Percentiles rank a stretch among this genome's conserved stretches.
Evolutionary conservation across 2,888 invertebrate species (phyloP).

Genomic region (Empis stercorea): DNA sequence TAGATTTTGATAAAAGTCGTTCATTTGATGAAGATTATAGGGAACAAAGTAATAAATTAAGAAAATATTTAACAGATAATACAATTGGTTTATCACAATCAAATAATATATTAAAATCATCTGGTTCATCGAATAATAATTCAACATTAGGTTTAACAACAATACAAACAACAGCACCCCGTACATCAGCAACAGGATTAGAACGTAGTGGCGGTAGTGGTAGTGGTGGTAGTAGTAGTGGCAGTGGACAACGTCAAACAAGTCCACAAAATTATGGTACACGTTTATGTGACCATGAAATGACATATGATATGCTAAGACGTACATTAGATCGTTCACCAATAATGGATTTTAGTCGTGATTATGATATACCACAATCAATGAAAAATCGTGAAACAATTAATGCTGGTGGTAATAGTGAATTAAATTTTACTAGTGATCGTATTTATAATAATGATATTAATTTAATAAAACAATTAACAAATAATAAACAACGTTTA

Average conservation of each 20-base stretch:
- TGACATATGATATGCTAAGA: slow-evolving; percentile 33
- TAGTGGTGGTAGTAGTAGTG: slow-evolving; percentile 11
- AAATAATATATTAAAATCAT: too few relatives aligned
- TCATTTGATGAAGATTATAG: slow-evolving; percentile 35
- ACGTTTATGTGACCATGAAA: slow-evolving; percentile 33
- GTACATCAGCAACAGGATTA: slow-evolving; percentile 25
- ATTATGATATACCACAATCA: slow-evolving; percentile 26
- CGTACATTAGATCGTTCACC: slow-evolving; percentile 30
- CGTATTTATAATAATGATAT: slow-evolving; percentile 26
- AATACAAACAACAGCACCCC: slow-evolving; percentile 9
- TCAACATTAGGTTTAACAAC: too few relatives aligned
- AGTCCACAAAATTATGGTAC: slow-evolving; percentile 35
- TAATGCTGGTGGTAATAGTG: slow-evolving; percentile 30
- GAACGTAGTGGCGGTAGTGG: slow-evolving; percentile 8
- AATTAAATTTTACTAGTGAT: slow-evolving; percentile 31
- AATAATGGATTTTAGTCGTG: slow-evolving; percentile 30
- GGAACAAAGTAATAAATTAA: slow-evolving; percentile 22
- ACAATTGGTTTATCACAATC: not conserved
- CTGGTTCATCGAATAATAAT: too few relatives aligned
- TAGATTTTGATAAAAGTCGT: slow-evolving; percentile 34
- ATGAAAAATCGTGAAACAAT: slow-evolving; percentile 30
- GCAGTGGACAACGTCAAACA: slow-evolving; percentile 20
- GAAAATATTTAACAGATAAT: not conserved
- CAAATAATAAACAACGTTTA: too few relatives aligned
- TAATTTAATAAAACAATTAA: not conserved